Evolutionary conservation across 1,140 invertebrate genomes (phyloP).

Genomic region (Vollenhovia emeryi): DNA sequence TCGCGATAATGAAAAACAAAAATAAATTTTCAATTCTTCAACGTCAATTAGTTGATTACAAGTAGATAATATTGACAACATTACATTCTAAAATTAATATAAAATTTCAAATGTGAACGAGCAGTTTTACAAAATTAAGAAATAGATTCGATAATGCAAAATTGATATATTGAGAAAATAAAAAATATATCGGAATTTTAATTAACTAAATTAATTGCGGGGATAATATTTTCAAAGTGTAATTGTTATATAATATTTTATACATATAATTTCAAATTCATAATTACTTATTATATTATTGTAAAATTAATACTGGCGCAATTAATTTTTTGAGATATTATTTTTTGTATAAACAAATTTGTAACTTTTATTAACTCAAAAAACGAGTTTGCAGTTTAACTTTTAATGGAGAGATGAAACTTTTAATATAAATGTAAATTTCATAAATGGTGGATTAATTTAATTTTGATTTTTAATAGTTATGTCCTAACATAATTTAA

Average conservation of each 20-base stretch:
- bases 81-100: too few relatives aligned
- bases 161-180: background rate
- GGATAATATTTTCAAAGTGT: background rate
- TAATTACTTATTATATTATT: background rate
- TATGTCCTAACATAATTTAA: conserved; percentile 8
- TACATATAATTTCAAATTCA: background rate
- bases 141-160: background rate
- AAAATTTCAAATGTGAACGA: too few relatives aligned
- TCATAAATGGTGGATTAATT: background rate
- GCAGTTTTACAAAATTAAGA: too few relatives aligned
- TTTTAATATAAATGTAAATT: conserved; percentile 41
- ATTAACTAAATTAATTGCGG: background rate
- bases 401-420: background rate
- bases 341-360: background rate
- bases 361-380: background rate
- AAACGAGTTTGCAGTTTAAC: background rate
- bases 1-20: conserved; percentile 8
- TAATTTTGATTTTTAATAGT: conserved; percentile 19
- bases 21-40: background rate
- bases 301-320: background rate
- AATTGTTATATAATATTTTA: too few relatives aligned
- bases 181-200: background rate
- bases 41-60: background rate
- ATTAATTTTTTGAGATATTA: background rate
- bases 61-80: too few relatives aligned